Evolutionary conservation across 2,113 vertebrate genomes (phyloP).

Genomic region (Sceloporus undulatus): DNA sequence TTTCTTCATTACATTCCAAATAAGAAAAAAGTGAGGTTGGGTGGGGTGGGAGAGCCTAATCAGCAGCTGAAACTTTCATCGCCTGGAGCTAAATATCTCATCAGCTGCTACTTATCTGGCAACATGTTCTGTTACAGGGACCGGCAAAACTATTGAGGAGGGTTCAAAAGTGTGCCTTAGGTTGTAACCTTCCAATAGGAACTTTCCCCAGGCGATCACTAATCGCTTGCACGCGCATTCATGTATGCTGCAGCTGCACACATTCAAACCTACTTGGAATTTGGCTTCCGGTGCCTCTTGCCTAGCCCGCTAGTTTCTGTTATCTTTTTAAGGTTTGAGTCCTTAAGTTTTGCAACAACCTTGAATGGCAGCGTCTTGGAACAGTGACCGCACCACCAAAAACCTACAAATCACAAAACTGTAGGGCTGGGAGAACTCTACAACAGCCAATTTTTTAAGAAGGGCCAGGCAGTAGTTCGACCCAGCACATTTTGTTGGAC

Average conservation of each 20-base stretch:
- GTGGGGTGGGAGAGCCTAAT: neutral
- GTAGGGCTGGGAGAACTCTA: neutral
- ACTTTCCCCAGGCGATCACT: neutral
- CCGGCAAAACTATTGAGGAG: neutral
- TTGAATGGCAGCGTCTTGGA: neutral
- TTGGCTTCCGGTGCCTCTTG: neutral
- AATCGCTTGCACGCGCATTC: neutral
- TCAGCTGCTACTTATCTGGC: slow-evolving; percentile 5
- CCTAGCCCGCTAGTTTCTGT: neutral
- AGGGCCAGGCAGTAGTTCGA: neutral
- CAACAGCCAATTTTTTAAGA: neutral
- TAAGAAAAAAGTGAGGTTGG: neutral
- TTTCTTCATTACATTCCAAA: neutral
- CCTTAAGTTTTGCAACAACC: neutral
- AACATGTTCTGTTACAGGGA: neutral
- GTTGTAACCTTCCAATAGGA: neutral
- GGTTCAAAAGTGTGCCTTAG: neutral
- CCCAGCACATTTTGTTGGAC: neutral
- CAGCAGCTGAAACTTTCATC: neutral
- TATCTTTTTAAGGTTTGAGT: neutral
- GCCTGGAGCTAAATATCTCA: neutral
- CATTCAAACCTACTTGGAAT: neutral
- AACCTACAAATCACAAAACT: neutral
- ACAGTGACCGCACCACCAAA: neutral
- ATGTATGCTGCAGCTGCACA: neutral